Evolutionary conservation across 1,140 invertebrate genomes (phyloP), one percentile per base, ranked within the genome.

Genomic region (Oscheius sp.): DNA sequence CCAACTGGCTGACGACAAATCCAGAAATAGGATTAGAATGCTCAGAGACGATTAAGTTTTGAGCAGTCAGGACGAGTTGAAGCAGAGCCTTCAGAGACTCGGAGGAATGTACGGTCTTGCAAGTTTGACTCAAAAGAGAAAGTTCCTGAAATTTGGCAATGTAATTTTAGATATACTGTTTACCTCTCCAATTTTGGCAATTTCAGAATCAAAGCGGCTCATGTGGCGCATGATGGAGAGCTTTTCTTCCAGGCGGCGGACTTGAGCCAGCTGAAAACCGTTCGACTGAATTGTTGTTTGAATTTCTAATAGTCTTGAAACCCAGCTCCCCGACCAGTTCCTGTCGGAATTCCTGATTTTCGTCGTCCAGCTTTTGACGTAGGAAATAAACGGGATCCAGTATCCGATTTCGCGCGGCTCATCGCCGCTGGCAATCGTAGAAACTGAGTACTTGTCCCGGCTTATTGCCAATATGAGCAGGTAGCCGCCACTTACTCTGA

Each of bases 211-310:
- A 31, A 68, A 67, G 13, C 42, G 35, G 28, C 49, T 23, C 64
- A 73, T 68, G 55, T 76, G 72, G n/a, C 34, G 35, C 63, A 76
- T 62, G 1, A 67, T 59, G 32, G 49, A 78, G 36, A 76, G 28
- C 35, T 75, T 75, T 65, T 76, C 75, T 38, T 76, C 75, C 28
- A 76, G 52, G 7, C 62, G 71, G 36, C 75, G 63, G 7, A 76
- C 63, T 1, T 75, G 66, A 13, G 75, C 36, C 1, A 76, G 61
- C 72, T 74, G 55, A 67, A 67, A 67, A 68, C 10, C 26, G n/a
- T n/a, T n/a, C n/a, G n/a, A n/a, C n/a, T n/a, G n/a, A n/a, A n/a
- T n/a, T n/a, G n/a, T n/a, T n/a, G n/a, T n/a, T n/a, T n/a, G n/a
- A n/a, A n/a, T n/a, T n/a, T n/a, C n/a, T n/a, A n/a, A n/a, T n/a